Evolutionary conservation across 2,113 vertebrate genomes (phyloP).

Genomic region (Oostethus manadensis): DNA sequence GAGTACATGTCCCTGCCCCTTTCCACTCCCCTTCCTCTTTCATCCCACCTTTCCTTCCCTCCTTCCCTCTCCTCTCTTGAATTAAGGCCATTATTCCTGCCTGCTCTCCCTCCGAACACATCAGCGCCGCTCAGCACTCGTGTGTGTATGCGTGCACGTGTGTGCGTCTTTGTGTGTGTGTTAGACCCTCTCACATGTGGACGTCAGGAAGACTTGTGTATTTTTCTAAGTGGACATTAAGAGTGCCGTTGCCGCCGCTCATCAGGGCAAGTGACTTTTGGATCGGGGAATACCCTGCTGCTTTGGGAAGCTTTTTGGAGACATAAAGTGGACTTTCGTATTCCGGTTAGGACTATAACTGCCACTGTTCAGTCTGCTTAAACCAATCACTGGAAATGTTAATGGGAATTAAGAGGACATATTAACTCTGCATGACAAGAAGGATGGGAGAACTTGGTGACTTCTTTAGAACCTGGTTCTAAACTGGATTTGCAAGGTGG

Average conservation of each 20-base stretch:
- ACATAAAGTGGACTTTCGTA: constrained; percentile 27
- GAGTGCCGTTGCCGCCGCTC: constrained; percentile 36
- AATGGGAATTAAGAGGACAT: too few species aligned
- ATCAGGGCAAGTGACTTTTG: constrained; percentile 47
- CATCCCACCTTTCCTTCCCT: constrained; percentile 54
- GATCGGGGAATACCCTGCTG: constrained; percentile 45
- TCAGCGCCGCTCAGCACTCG: constrained; percentile 42
- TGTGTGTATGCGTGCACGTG: constrained; percentile 26
- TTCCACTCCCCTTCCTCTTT: constrained; percentile 50
- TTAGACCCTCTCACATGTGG: constrained; percentile 37
- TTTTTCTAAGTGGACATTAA: constrained; percentile 57
- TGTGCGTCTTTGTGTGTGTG: constrained; percentile 7
- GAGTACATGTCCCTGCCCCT: constrained; percentile 37
- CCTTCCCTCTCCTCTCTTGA: constrained; percentile 50
- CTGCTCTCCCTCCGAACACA: constrained; percentile 58
- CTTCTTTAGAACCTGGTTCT: too few species aligned
- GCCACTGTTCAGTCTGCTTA: too few species aligned
- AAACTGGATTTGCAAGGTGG: too few species aligned
- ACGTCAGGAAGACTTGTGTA: constrained; percentile 52
- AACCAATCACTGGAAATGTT: constrained; percentile 28
- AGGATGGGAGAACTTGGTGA: too few species aligned
- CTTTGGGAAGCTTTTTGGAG: constrained; percentile 25
- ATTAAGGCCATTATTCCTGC: constrained; percentile 71
- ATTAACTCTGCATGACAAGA: too few species aligned
- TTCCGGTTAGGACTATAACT: constrained; percentile 4